These are phyloP conservation scores for Cottus gobio DNA, from an alignment of 2,113 vertebrate genomes.

Conservation along the genomic window DNA sequence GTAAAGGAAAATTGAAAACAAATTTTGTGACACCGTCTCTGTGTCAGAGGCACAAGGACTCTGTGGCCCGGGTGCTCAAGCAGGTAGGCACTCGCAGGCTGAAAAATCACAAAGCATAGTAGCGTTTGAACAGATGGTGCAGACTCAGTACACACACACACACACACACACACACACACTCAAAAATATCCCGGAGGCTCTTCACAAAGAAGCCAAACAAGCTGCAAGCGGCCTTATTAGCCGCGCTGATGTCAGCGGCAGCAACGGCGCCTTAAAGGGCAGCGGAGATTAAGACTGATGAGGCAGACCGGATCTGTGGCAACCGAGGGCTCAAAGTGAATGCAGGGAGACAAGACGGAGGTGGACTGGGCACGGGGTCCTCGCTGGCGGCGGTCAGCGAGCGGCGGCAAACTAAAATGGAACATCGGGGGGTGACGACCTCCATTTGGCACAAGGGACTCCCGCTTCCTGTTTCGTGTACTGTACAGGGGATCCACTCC, in stretches of 20 bases:
- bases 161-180: slow-evolving; percentile 14
- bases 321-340: slow-evolving; percentile 21
- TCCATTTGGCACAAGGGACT: slow-evolving; percentile 4
- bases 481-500: neutral
- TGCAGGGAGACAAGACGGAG: slow-evolving; percentile 4
- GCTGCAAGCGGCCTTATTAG: slow-evolving; percentile 50
- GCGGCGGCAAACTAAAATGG: neutral
- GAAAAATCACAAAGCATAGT: slow-evolving; percentile 10
- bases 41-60: slow-evolving; percentile 5
- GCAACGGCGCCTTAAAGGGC: slow-evolving; percentile 31
- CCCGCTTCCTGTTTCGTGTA: neutral
- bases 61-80: slow-evolving; percentile 30
- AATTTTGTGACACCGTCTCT: too few relatives aligned
- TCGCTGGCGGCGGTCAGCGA: slow-evolving; percentile 8
- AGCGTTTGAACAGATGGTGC: slow-evolving; percentile 21
- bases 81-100: slow-evolving; percentile 14
- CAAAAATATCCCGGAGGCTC: slow-evolving; percentile 38
- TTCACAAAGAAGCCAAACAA: slow-evolving; percentile 48
- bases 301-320: slow-evolving; percentile 13
- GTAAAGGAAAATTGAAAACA: too few relatives aligned
- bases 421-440: slow-evolving; percentile 3
- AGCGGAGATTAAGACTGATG: slow-evolving; percentile 14
- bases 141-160: slow-evolving; percentile 8
- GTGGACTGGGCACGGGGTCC: slow-evolving; percentile 8
- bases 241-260: neutral